Base-by-base conservation (phyloP, 2,113 vertebrate genomes). In the Scartelaos histophorus region DNA sequence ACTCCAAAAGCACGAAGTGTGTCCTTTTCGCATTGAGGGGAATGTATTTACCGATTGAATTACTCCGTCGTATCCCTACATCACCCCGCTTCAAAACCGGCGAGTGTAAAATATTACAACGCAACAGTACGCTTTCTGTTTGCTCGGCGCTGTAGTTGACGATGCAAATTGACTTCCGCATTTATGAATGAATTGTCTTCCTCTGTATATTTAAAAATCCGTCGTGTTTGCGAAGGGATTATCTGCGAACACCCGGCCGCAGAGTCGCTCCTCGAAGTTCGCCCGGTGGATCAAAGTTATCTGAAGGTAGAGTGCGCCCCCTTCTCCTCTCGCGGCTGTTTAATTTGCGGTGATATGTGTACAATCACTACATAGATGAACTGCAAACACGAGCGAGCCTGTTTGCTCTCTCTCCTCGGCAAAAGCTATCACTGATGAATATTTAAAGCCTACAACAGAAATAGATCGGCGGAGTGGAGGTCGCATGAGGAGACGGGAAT, bases 371-470 rank as follows among this genome's bases (percentile, higher is more conserved):
- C 70, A 53, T 34, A 73, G 49, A 7, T 5, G 58, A 5, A 58
- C 12, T 62, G 74, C 72, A 73, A 78, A 78, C 46, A 70, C 74
- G 64, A n/a, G 16, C 49, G 11, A 16, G 54, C 66, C 67, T 87
- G 79, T 89, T 87, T 84, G 79, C 73, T 77, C 83, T 80, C 72
- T 76, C 58, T 83, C 73, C 69, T 76, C 79, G 79, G 76, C 76
- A 78, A 78, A 46, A 56, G 69, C 71, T 70, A 61, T 73, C 49
- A 13, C 70, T 81, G 71, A 85, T 84, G 72, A 87, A 85, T 85
- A 89, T 87, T 85, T 85, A 87, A 87, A 82, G 72, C 76, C 75
- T 58, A 38, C 7, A 68, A 58, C 73, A 70, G 70, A 79, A 84
- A 84, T 81, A 83, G 76, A 79, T 70, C 62, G 66, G 10, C 11